Evolutionary conservation across 2,888 invertebrate genomes (phyloP).

Genomic region (Pseudococcus jackbeardsleyi): DNA sequence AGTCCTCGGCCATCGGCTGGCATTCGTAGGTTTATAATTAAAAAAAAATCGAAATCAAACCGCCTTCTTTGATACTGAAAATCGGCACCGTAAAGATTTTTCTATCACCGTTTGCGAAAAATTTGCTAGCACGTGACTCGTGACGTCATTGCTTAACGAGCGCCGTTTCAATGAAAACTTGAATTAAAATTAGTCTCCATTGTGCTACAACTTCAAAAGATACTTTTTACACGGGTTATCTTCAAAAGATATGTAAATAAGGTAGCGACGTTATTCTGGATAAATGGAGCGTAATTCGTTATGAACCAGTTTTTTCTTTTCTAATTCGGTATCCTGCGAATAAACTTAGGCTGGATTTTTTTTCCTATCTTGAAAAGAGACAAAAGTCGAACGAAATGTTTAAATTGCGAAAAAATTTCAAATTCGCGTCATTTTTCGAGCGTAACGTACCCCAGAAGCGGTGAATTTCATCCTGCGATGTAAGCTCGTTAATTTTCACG

Average conservation of each 20-base stretch:
- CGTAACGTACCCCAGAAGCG: background rate
- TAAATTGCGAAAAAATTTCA: conserved; percentile 31
- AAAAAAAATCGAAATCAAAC: background rate
- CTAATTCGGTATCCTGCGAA: background rate
- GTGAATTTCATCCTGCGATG: conserved; percentile 11
- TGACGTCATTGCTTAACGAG: conserved; percentile 53
- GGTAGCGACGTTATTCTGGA: conserved; percentile 9
- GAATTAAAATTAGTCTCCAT: conserved; percentile 50
- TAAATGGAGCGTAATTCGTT: conserved; percentile 61
- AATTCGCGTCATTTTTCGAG: conserved; percentile 42
- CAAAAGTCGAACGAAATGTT: background rate
- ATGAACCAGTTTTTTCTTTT: conserved; percentile 55
- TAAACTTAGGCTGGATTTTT: background rate
- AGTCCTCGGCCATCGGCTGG: background rate
- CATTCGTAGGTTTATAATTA: conserved; percentile 14
- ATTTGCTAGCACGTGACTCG: conserved; percentile 37
- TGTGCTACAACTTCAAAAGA: conserved; percentile 48
- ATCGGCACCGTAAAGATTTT: background rate
- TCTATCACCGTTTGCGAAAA: background rate
- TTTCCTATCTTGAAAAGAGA: background rate
- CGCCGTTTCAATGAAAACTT: conserved; percentile 41
- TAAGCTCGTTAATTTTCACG: conserved; percentile 57
- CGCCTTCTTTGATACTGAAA: conserved; percentile 28
- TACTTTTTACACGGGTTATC: conserved; percentile 42
- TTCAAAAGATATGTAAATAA: conserved; percentile 59